Percentiles rank a stretch among this genome's conserved stretches.
Evolutionary conservation across 2,888 invertebrate genomes (phyloP).

Genomic region (Parnassius mnemosyne): DNA sequence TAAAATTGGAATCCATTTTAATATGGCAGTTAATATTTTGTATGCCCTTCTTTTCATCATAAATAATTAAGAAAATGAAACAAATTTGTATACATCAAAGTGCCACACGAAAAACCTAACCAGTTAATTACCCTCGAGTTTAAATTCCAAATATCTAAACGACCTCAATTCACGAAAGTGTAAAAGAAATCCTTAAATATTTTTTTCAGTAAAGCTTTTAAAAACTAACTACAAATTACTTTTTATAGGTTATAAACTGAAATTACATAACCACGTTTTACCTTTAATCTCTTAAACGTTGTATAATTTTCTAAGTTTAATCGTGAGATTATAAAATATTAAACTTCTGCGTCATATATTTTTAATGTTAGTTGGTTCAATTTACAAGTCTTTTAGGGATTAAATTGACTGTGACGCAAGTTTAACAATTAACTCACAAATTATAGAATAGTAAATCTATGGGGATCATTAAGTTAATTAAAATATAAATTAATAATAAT

Average conservation of each 20-base stretch:
- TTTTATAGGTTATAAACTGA: constrained; percentile 19
- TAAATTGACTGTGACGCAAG: neutral
- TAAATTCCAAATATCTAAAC: constrained; percentile 5
- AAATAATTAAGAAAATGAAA: too few species aligned
- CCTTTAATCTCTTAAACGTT: constrained; percentile 19
- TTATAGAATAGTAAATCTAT: too few species aligned
- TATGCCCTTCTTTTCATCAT: too few species aligned
- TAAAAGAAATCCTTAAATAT: neutral
- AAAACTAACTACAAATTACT: constrained; percentile 2
- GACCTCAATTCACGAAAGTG: constrained; percentile 8
- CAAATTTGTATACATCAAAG: too few species aligned
- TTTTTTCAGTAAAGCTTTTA: constrained; percentile 9
- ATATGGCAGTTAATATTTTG: too few species aligned
- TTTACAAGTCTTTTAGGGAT: constrained; percentile 3
- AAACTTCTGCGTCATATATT: constrained; percentile 8
- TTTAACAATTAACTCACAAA: too few species aligned
- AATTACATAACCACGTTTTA: constrained; percentile 15
- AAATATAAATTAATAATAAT: neutral
- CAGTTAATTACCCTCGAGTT: too few species aligned
- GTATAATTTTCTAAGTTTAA: constrained; percentile 19
- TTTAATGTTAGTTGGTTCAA: constrained; percentile 12
- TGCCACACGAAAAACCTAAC: too few species aligned
- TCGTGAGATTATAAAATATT: constrained; percentile 20
- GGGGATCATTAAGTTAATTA: too few species aligned
- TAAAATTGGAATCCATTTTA: too few species aligned